Evolutionary conservation across 2,888 invertebrate genomes (phyloP).

Genomic region (Ormyrus nitidulus): DNA sequence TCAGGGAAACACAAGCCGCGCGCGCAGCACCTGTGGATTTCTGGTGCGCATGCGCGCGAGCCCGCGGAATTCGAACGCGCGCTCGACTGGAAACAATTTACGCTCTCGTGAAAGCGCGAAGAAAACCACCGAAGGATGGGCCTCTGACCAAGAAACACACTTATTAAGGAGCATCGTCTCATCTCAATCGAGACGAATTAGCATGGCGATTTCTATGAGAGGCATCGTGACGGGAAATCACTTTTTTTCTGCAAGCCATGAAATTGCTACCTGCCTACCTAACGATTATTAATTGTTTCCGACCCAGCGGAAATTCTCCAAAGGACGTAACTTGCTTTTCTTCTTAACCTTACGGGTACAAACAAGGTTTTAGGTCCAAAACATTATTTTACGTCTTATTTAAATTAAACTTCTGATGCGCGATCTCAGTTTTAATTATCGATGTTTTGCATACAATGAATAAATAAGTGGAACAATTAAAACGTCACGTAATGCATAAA

Average conservation of each 20-base stretch:
- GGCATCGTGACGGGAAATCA: not conserved
- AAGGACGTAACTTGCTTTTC: too few relatives aligned
- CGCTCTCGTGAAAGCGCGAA: constrained; percentile 18
- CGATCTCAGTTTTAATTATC: too few relatives aligned
- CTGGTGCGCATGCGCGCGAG: constrained; percentile 6
- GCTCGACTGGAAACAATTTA: constrained; percentile 9
- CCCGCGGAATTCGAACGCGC: constrained; percentile 32
- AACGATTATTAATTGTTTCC: not conserved
- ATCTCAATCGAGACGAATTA: constrained; percentile 22
- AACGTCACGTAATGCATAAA: too few relatives aligned
- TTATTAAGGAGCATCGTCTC: constrained; percentile 10
- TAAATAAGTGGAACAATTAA: too few relatives aligned
- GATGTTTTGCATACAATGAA: too few relatives aligned
- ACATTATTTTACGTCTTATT: not conserved
- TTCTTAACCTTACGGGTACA: too few relatives aligned
- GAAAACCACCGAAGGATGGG: constrained; percentile 6
- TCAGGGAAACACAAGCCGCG: constrained; percentile 55
- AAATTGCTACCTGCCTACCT: not conserved
- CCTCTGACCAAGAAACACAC: constrained; percentile 48
- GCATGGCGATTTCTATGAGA: constrained; percentile 27
- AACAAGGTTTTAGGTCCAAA: too few relatives aligned
- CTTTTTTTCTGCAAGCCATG: not conserved
- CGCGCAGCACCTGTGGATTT: not conserved
- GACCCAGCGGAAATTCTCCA: too few relatives aligned
- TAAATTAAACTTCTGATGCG: not conserved